Conservation (phyloP, 2,888 invertebrate species). For the Tinea semifulvella region DNA sequence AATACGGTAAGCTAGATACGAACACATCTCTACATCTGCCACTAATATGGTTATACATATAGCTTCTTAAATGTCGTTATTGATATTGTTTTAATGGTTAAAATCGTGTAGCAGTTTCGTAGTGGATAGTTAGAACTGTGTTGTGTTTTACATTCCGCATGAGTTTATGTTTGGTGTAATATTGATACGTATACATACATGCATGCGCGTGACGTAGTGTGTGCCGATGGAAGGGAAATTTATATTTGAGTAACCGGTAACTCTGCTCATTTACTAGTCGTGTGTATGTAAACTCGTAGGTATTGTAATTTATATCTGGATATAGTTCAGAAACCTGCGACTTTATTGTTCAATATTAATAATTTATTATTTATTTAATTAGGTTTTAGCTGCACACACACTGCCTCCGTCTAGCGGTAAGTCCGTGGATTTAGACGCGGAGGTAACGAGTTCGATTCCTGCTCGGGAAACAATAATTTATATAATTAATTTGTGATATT, state of each 20-base stretch:
- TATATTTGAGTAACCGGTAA: slow-evolving; percentile 34
- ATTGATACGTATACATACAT: slow-evolving; percentile 7
- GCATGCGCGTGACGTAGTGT: slow-evolving; percentile 25
- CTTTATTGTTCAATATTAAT: background rate
- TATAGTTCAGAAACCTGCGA: slow-evolving; percentile 7
- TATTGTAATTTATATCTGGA: slow-evolving; percentile 4
- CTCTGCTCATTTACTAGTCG: slow-evolving; percentile 44
- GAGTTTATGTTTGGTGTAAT: slow-evolving; percentile 8
- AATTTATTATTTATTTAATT: too few species aligned
- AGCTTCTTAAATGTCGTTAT: background rate
- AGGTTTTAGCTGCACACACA: too few species aligned
- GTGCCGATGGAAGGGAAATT: slow-evolving; percentile 61
- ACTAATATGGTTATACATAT: slow-evolving; percentile 1
- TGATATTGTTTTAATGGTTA: background rate
- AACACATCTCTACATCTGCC: background rate
- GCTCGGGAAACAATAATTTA: too few species aligned
- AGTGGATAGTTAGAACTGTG: background rate
- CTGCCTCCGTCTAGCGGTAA: too few species aligned
- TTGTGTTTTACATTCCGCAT: slow-evolving; percentile 8
- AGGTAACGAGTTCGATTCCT: too few species aligned
- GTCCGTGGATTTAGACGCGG: too few species aligned
- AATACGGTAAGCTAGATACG: slow-evolving; percentile 10
- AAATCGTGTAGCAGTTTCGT: background rate
- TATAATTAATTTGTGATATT: too few species aligned
- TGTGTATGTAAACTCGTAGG: slow-evolving; percentile 18